phyloP scores from a whole-genome alignment of 2,888 invertebrate species.

The Rambutsinella grinnellia region DNA sequence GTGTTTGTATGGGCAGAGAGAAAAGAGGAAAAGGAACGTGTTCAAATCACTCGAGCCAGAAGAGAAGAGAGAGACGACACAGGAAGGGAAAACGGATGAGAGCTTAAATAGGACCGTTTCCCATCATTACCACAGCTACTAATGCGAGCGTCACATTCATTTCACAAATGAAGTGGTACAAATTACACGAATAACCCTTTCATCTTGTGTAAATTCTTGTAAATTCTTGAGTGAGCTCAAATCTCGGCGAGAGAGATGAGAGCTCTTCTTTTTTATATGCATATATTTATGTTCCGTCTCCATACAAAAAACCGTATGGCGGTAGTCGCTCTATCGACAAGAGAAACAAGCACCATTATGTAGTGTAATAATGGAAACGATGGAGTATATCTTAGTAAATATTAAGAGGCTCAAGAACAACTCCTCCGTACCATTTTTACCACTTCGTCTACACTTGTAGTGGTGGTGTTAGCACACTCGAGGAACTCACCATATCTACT shows the following conservation, averaged over 20 bases:
- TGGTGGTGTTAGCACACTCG: conserved; percentile 37
- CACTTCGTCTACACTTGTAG: conserved; percentile 46
- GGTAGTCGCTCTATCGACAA: conserved; percentile 10
- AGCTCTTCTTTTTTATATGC: conserved; percentile 1
- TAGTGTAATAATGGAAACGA: conserved; percentile 25
- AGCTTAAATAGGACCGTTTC: conserved; percentile 59
- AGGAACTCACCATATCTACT: conserved; percentile 46
- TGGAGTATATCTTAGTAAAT: conserved; percentile 44
- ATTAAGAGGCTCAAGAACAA: conserved; percentile 54
- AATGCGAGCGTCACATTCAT: conserved; percentile 60
- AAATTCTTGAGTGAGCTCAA: conserved; percentile 51
- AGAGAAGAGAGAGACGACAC: conserved; percentile 33
- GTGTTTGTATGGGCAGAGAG: conserved; percentile 2
- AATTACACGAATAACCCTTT: conserved; percentile 60
- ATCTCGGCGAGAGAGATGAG: conserved; percentile 34
- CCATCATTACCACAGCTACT: conserved; percentile 60
- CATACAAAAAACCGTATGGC: conserved; percentile 9
- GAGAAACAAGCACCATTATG: conserved; percentile 2
- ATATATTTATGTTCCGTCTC: background rate
- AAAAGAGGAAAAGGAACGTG: conserved; percentile 47
- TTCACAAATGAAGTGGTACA: conserved; percentile 60
- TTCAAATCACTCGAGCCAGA: conserved; percentile 56
- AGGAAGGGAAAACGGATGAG: conserved; percentile 59
- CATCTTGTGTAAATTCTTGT: conserved; percentile 59
- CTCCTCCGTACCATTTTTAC: conserved; percentile 33